These are phyloP conservation scores for Acrocyrtus sp. DNA, from an alignment of 2,888 invertebrate genomes.

Conservation along the genomic window DNA sequence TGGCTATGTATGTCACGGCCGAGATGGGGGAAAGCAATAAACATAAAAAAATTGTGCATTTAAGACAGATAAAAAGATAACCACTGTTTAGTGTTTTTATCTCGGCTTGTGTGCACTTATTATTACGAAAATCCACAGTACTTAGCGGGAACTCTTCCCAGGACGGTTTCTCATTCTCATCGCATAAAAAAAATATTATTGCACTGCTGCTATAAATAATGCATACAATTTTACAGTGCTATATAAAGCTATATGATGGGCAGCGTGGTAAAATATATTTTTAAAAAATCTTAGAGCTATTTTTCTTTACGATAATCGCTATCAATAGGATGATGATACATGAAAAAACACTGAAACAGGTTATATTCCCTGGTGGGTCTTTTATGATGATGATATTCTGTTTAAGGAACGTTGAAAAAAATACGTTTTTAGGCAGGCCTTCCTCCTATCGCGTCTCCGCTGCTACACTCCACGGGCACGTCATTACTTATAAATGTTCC, in stretches of 20 bases:
- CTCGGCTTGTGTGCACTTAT: not conserved
- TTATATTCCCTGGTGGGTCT: slow-evolving; percentile 55
- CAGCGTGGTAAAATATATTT: not conserved
- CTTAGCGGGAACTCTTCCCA: slow-evolving; percentile 25
- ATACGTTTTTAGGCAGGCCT: not conserved
- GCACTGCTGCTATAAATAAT: slow-evolving; percentile 7
- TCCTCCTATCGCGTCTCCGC: not conserved
- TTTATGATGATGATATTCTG: slow-evolving; percentile 52
- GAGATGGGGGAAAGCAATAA: not conserved
- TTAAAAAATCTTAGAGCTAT: not conserved
- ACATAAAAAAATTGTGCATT: no score
- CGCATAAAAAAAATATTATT: not conserved
- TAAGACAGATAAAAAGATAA: slow-evolving; percentile 21
- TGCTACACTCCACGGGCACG: slow-evolving; percentile 4
- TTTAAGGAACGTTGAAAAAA: slow-evolving; percentile 16
- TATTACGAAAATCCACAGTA: slow-evolving; percentile 31
- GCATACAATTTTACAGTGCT: no score
- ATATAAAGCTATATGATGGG: not conserved
- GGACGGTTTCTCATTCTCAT: slow-evolving; percentile 4
- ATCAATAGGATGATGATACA: not conserved
- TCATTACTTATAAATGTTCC: slow-evolving; percentile 15
- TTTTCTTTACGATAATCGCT: not conserved
- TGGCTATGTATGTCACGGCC: not conserved
- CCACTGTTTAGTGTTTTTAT: not conserved
- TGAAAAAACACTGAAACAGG: slow-evolving; percentile 43